These are phyloP conservation scores for Anhinga rufa DNA, from an alignment of 2,113 vertebrate species.

Conservation along the genomic window DNA sequence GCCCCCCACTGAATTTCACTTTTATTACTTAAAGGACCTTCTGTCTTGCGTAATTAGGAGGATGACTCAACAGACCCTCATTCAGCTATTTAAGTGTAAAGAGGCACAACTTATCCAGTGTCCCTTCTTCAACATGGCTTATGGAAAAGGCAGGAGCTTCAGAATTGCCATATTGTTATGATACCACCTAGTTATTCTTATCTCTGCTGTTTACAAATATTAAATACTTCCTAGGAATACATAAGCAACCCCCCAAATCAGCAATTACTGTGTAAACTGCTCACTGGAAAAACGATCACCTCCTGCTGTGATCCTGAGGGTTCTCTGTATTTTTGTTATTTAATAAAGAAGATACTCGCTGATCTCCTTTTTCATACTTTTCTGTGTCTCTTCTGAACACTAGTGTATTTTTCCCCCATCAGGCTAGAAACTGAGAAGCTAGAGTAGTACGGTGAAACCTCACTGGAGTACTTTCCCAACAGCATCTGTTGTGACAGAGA, in stretches of 20 bases:
- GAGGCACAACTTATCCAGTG: background rate
- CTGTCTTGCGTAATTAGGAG: background rate
- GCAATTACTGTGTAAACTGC: background rate
- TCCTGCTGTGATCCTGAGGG: background rate
- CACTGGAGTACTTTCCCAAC: background rate
- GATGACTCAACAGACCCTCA: background rate
- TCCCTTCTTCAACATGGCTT: background rate
- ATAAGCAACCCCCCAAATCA: background rate
- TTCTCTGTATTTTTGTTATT: background rate
- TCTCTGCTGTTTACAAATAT: background rate
- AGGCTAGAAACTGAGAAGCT: background rate
- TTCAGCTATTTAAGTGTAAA: background rate
- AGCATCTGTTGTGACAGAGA: conserved; percentile 12
- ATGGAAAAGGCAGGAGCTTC: background rate
- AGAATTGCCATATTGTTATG: background rate
- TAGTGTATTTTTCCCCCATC: background rate
- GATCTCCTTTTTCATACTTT: background rate
- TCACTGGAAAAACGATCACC: background rate
- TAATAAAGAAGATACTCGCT: background rate
- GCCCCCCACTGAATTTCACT: background rate
- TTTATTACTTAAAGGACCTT: background rate
- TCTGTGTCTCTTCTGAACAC: background rate
- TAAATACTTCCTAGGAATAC: background rate
- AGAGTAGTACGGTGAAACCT: background rate
- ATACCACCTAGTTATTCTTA: background rate